Base-by-base conservation (phyloP, 1,140 invertebrate species). In the Druon quercuslanigerum region DNA sequence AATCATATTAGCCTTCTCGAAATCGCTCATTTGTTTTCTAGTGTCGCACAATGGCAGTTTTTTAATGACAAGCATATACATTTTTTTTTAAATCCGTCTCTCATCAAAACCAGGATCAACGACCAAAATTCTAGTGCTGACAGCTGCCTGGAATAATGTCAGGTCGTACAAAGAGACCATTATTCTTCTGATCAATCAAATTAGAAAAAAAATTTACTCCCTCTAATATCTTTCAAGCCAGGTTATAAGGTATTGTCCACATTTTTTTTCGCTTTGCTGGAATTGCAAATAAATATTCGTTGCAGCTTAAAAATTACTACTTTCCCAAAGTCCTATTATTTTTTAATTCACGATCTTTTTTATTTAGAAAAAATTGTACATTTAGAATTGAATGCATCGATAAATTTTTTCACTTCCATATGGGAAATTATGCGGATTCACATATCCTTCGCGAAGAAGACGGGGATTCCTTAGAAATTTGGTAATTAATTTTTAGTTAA, bases 1-100 rank as follows among this genome's bases (percentile, higher is more conserved):
- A 25, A 40, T 66, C 25, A 66, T 40, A 3, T 40, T 8, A 8
- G 33, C 16, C 14, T 19, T 33, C 11, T 33, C 14, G 3, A n/a
- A 66, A 66, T 66, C n/a, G 16, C 33, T 80, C 79, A 80, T 73
- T 80, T 80, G 79, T 78, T 81, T 76, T 51, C 40, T n/a, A 46
- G 25, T 66, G 46, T 66, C 7, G 9, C 60, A 79, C 66, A 60
- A 75, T 81, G 76, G 70, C 74, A 81, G 76, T 76, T 77, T 70
- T 60, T 66, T 33, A 77, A 66, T 66, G 60, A 66, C 60, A 66
- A 46, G 60, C 60, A n/a, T 40, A 66, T 66, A 46, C 25, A 46
- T 40, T 66, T 66, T 66, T 66, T 66, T 66, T 25, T 2, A 25
- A n/a, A 66, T 40, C 16, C 60, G 13, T 66, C 14, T 66, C 14